Evolutionary conservation across 2,888 invertebrate genomes (phyloP).

Genomic region (Drosophila meridionalis): DNA sequence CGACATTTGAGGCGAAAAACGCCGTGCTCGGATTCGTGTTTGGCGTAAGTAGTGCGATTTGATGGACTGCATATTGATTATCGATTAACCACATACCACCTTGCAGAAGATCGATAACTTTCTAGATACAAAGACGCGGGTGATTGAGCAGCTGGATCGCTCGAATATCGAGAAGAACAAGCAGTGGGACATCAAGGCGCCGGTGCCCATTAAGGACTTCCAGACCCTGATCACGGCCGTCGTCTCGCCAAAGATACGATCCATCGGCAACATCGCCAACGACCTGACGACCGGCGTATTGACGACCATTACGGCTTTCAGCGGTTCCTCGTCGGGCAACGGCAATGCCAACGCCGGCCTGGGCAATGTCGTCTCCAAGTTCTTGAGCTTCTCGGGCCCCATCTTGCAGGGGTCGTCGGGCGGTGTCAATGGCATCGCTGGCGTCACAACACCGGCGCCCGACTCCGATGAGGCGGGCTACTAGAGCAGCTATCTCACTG

Average conservation of each 20-base stretch:
- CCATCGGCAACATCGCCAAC: constrained; percentile 89
- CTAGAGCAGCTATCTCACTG: constrained; percentile 52
- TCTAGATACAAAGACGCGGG: constrained; percentile 91
- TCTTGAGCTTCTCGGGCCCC: constrained; percentile 84
- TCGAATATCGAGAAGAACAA: constrained; percentile 91
- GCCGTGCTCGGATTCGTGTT: constrained; percentile 93
- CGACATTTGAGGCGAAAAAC: constrained; percentile 90
- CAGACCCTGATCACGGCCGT: constrained; percentile 89
- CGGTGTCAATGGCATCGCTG: constrained; percentile 69
- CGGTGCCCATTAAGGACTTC: constrained; percentile 88
- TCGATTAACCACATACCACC: constrained; percentile 52
- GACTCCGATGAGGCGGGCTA: constrained; percentile 84
- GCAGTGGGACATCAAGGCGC: constrained; percentile 90
- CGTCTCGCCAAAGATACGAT: constrained; percentile 89
- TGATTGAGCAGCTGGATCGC: constrained; percentile 89
- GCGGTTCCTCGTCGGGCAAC: constrained; percentile 84
- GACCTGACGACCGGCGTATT: constrained; percentile 87
- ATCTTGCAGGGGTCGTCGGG: constrained; percentile 85
- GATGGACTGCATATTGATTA: constrained; percentile 2
- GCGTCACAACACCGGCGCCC: constrained; percentile 79
- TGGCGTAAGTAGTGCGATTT: constrained; percentile 88
- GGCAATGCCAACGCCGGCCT: constrained; percentile 84
- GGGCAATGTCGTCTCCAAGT: constrained; percentile 84
- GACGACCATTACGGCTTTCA: constrained; percentile 86
- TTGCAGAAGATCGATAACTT: constrained; percentile 92